Percentiles rank a stretch among this genome's conserved stretches.
phyloP scores from a whole-genome alignment of 1,140 invertebrate genomes.

The Hesperophylax magnus region DNA sequence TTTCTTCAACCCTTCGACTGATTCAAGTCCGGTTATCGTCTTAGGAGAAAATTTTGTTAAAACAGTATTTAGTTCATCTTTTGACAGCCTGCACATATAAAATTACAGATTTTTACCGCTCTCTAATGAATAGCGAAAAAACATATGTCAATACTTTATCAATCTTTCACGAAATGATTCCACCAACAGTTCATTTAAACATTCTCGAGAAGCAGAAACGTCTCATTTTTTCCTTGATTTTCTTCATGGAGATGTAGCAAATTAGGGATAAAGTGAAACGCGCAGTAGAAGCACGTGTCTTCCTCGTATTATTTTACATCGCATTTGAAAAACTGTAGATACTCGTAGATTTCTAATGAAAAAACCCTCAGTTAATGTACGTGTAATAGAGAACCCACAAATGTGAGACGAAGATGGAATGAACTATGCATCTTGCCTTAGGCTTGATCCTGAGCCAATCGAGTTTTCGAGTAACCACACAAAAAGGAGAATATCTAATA shows the following conservation, averaged over 20 bases:
- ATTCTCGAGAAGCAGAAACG: too few relatives aligned
- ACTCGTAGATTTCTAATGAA: constrained; percentile 41
- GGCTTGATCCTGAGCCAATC: background rate
- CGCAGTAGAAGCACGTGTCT: background rate
- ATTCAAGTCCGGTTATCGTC: too few relatives aligned
- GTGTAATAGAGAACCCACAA: background rate
- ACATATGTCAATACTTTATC: too few relatives aligned
- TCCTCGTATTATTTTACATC: background rate
- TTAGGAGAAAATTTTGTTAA: too few relatives aligned
- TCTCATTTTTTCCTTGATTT: too few relatives aligned
- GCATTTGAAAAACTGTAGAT: constrained; percentile 7
- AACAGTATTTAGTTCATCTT: too few relatives aligned
- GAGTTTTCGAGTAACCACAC: background rate
- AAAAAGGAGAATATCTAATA: background rate
- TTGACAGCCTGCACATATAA: too few relatives aligned
- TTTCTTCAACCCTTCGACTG: too few relatives aligned
- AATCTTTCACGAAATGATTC: too few relatives aligned
- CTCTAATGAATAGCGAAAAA: too few relatives aligned
- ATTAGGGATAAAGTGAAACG: background rate
- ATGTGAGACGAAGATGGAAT: background rate
- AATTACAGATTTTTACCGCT: too few relatives aligned
- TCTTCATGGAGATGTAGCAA: background rate
- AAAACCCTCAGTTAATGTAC: constrained; percentile 23
- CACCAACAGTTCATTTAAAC: too few relatives aligned
- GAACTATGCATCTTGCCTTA: background rate